phyloP scores from a whole-genome alignment of 1,140 invertebrate species.

The Formica exsecta region DNA sequence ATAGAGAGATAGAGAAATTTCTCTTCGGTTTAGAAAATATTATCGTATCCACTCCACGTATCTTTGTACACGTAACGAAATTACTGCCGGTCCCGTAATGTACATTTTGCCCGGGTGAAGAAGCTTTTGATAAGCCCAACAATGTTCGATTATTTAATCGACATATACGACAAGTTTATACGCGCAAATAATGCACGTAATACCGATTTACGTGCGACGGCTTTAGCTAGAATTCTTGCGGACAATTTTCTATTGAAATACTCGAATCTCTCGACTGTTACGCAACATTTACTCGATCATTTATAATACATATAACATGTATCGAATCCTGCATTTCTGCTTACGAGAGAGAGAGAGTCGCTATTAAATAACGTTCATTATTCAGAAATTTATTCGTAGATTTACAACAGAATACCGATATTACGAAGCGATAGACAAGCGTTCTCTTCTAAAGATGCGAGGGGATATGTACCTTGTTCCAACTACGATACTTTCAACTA shows the following conservation, averaged over 20 bases:
- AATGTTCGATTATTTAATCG: slow-evolving; percentile 62
- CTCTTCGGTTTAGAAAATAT: slow-evolving; percentile 27
- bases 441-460: slow-evolving; percentile 32
- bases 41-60: background rate
- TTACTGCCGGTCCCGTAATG: slow-evolving; percentile 34
- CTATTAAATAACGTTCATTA: slow-evolving; percentile 56
- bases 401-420: slow-evolving; percentile 45
- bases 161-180: slow-evolving; percentile 22
- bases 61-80: slow-evolving; percentile 39
- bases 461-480: slow-evolving; percentile 47
- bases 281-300: slow-evolving; percentile 40
- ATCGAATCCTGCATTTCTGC: slow-evolving; percentile 30
- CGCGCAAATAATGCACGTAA: slow-evolving; percentile 49
- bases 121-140: slow-evolving; percentile 53
- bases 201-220: background rate
- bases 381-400: slow-evolving; percentile 56
- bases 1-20: background rate
- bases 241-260: slow-evolving; percentile 33
- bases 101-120: slow-evolving; percentile 37
- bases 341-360: background rate
- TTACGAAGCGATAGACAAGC: slow-evolving; percentile 55
- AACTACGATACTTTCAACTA: slow-evolving; percentile 34
- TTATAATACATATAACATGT: slow-evolving; percentile 41
- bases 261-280: slow-evolving; percentile 30
- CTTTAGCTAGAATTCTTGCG: background rate